These are phyloP conservation scores for Drosophila sechellia DNA, from an alignment of 1,140 invertebrate species.

Conservation along the genomic window DNA sequence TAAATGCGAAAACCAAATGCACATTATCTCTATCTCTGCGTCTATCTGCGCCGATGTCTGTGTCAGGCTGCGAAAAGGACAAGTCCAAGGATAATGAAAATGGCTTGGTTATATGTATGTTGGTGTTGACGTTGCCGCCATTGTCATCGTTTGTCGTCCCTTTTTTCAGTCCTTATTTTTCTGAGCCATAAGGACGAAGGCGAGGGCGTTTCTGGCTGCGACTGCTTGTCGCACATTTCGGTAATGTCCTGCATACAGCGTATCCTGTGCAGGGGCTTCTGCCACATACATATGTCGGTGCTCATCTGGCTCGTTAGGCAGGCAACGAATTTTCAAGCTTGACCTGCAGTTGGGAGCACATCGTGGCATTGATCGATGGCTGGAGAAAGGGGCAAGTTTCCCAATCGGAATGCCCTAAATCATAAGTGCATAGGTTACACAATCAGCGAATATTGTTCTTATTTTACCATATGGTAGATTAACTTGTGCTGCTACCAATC, in stretches of 20 bases:
- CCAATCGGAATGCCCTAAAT: no score
- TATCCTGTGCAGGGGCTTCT: slow-evolving; percentile 6
- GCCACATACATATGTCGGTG: slow-evolving; percentile 11
- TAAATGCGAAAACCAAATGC: slow-evolving; percentile 71
- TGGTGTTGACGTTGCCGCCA: slow-evolving; percentile 45
- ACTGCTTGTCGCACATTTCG: slow-evolving; percentile 58
- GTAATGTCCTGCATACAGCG: slow-evolving; percentile 39
- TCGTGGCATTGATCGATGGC: slow-evolving; percentile 43
- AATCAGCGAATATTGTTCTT: background rate
- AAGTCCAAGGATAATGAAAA: slow-evolving; percentile 79
- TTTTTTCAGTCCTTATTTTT: slow-evolving; percentile 4
- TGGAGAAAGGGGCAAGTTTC: no score
- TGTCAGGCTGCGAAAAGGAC: slow-evolving; percentile 51
- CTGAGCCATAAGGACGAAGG: slow-evolving; percentile 31
- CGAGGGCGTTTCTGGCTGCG: slow-evolving; percentile 38
- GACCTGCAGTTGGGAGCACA: slow-evolving; percentile 21
- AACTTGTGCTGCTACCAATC: no score
- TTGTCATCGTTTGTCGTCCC: slow-evolving; percentile 43
- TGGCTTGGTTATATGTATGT: slow-evolving; percentile 45
- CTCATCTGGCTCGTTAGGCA: slow-evolving; percentile 41
- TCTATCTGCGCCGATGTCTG: slow-evolving; percentile 41
- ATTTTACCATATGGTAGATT: no score
- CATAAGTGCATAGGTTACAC: background rate
- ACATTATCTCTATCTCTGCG: slow-evolving; percentile 44
- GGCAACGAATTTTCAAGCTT: slow-evolving; percentile 25